Conservation (phyloP, 2,888 invertebrate genomes). For the Trichogramma evanescens region DNA sequence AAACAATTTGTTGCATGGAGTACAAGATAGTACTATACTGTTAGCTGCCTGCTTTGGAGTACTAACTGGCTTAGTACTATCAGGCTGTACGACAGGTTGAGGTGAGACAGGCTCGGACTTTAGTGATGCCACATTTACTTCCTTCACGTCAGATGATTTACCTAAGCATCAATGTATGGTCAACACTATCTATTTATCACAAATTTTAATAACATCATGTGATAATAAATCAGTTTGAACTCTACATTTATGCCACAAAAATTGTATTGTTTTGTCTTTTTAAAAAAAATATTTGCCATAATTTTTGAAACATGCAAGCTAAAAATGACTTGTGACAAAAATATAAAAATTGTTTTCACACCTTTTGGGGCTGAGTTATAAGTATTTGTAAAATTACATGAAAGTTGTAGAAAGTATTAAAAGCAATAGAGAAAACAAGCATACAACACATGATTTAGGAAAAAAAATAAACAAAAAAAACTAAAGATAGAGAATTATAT, state of each 20-base stretch:
- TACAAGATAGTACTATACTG: constrained; percentile 33
- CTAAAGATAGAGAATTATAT: no score
- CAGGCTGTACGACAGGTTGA: not conserved
- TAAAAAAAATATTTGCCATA: no score
- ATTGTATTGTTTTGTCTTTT: constrained; percentile 22
- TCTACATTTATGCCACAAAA: constrained; percentile 46
- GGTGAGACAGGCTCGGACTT: not conserved
- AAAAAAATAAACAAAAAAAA: no score
- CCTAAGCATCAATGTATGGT: constrained; percentile 48
- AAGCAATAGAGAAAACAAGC: no score
- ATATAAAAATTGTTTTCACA: no score
- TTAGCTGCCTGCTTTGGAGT: constrained; percentile 21
- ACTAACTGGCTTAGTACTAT: not conserved
- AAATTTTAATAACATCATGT: constrained; percentile 39
- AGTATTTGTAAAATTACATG: no score
- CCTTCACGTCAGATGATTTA: constrained; percentile 29
- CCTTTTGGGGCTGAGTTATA: no score
- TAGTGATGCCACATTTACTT: not conserved
- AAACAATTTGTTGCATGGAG: constrained; percentile 43
- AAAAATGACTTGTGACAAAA: no score
- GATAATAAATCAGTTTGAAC: constrained; percentile 48
- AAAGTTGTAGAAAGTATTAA: no score
- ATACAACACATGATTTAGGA: no score
- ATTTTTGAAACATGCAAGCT: no score
- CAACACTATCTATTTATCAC: constrained; percentile 51